Base-by-base conservation (phyloP, 1,140 invertebrate genomes). In the Penaeus vannamei region DNA sequence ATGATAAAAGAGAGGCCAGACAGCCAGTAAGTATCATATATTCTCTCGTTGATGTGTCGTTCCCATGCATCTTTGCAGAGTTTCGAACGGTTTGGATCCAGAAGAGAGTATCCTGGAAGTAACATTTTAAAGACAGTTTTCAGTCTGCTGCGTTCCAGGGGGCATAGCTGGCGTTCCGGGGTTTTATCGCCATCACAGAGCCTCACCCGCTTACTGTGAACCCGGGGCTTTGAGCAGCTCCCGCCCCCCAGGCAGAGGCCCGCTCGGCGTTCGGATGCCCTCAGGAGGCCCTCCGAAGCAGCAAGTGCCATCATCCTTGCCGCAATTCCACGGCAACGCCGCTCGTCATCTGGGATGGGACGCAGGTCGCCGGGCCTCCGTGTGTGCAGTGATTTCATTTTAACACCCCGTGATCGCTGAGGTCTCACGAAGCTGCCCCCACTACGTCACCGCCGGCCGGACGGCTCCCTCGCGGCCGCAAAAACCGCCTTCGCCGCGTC, bases 121-220 rank as follows among this genome's bases (percentile, higher is more conserved):
- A 69, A 84, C 83, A 69, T 84, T 84, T 69, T n/a, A 84, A 64
- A 69, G 22, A 84, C 36, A 84, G 83, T 84, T 69, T 84, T 69
- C 83, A 69, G 32, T 61, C 62, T 61, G 83, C 62, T 19, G 83
- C 83, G 83, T 84, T 84, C 83, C 83, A 84, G 22, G 46, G 62
- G 17, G 62, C 83, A 84, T 84, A 84, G 62, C 36, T 84, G 36
- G 62, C 29, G 36, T 84, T 32, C 83, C 64, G 5, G 12, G 64
- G 62, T 84, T 84, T 84, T 84, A 84, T 84, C 83, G 59, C 83
- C 83, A 53, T 69, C 61, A 84, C 32, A 26, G 83, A 26, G 42
- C 26, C 83, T 59, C 62, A 46, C 83, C 61, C 83, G 36, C 83
- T 42, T 69, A 84, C 61, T 22, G 22, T 17, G 82, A 61, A 62